Percentiles rank a stretch among this genome's conserved stretches.
Conservation (phyloP, 2,888 invertebrate genomes). For the Itoplectis maculator region DNA sequence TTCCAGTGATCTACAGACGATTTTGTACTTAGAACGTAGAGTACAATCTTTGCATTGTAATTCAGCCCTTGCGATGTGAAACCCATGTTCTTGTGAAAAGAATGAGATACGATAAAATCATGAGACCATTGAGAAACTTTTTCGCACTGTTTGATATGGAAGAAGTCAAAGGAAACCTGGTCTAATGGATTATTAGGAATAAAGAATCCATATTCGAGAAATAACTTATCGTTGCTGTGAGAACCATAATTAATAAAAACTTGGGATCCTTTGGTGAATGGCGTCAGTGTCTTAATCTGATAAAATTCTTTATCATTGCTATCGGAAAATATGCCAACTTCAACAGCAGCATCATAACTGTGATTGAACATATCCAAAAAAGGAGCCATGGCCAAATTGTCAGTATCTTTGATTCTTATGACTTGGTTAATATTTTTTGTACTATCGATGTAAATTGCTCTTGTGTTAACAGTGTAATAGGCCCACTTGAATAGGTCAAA, state of each 20-base stretch:
- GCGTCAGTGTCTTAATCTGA: constrained; percentile 85
- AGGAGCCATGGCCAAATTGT: constrained; percentile 91
- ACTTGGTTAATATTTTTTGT: constrained; percentile 76
- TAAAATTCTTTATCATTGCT: constrained; percentile 84
- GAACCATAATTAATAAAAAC: constrained; percentile 96
- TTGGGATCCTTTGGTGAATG: constrained; percentile 88
- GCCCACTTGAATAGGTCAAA: constrained; percentile 90
- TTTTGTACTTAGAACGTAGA: constrained; percentile 75
- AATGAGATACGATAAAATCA: constrained; percentile 88
- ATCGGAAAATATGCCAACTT: constrained; percentile 82
- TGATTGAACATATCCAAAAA: constrained; percentile 97
- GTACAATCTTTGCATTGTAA: constrained; percentile 86
- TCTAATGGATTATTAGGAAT: constrained; percentile 89
- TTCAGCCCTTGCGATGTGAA: constrained; percentile 88
- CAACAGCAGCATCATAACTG: constrained; percentile 87
- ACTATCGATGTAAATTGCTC: constrained; percentile 91
- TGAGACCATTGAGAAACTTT: constrained; percentile 84
- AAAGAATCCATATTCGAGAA: constrained; percentile 95
- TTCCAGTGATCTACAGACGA: constrained; percentile 71
- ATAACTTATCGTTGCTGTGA: constrained; percentile 92
- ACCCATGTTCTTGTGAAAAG: constrained; percentile 88
- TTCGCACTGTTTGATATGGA: constrained; percentile 85
- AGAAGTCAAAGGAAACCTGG: constrained; percentile 87
- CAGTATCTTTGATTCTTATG: constrained; percentile 72
- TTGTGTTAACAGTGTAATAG: constrained; percentile 93